phyloP scores from a whole-genome alignment of 1,140 invertebrate genomes.

The Physella acuta region DNA sequence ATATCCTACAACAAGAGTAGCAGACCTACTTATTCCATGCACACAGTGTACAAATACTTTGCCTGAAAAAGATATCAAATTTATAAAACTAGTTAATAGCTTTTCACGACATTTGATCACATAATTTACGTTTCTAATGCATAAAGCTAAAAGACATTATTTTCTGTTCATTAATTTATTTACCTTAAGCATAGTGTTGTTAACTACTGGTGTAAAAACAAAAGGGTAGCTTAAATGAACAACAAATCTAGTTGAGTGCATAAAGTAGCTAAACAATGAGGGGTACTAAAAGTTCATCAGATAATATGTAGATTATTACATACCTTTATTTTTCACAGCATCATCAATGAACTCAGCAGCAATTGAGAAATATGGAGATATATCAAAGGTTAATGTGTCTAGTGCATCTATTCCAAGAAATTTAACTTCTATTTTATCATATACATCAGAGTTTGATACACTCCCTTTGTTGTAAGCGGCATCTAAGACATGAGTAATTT shows the following conservation, averaged over 20 bases:
- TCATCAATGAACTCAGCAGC: background rate
- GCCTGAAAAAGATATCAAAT: conserved; percentile 59
- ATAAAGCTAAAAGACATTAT: no score
- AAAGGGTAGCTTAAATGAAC: no score
- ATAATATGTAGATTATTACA: background rate
- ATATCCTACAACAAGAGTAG: conserved; percentile 79
- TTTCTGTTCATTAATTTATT: no score
- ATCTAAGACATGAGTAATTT: background rate
- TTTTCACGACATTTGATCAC: no score
- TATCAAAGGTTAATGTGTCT: background rate
- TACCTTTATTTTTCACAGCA: background rate
- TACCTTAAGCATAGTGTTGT: no score
- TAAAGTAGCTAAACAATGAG: no score
- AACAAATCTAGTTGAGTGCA: no score
- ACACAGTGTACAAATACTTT: conserved; percentile 87
- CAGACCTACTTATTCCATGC: conserved; percentile 85
- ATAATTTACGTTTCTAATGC: no score
- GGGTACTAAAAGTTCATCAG: background rate
- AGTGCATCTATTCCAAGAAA: background rate
- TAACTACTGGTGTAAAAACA: no score
- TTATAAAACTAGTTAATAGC: no score
- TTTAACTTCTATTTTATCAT: background rate
- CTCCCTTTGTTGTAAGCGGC: background rate
- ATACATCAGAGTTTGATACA: background rate
- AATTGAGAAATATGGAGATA: background rate